Conservation (phyloP, 2,113 vertebrate species). For the Ptilorrhoa leucosticta region DNA sequence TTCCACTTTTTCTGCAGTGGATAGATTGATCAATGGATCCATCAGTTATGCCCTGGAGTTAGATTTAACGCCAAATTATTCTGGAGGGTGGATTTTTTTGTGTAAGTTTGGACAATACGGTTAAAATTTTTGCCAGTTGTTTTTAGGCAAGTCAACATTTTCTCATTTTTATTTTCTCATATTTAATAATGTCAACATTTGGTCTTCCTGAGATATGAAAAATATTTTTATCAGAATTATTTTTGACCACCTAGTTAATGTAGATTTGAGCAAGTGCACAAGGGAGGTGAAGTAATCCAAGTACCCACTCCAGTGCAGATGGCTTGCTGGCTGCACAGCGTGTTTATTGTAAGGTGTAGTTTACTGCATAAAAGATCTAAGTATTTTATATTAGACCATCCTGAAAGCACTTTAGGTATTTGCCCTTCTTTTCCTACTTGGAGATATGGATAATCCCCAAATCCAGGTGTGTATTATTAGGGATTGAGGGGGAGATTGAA, state of each 20-base stretch:
- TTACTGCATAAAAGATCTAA: neutral
- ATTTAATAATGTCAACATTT: neutral
- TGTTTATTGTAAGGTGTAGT: neutral
- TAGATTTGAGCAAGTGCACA: conserved; percentile 2
- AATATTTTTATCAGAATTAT: neutral
- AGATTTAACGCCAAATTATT: neutral
- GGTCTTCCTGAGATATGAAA: conserved; percentile 7
- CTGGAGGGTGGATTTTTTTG: neutral
- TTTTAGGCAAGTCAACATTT: neutral
- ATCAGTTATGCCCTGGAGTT: neutral
- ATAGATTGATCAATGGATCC: too few species aligned
- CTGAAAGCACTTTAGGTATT: conserved; percentile 28
- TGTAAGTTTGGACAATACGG: neutral
- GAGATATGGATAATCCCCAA: neutral
- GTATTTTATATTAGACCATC: conserved; percentile 26
- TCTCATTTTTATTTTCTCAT: neutral
- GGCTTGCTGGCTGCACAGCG: neutral
- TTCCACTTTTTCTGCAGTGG: neutral
- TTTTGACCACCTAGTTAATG: neutral
- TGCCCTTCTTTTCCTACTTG: neutral
- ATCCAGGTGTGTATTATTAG: neutral
- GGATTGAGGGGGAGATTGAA: neutral
- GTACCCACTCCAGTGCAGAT: neutral
- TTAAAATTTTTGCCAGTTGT: neutral
- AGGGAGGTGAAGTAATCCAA: neutral